phyloP scores from a whole-genome alignment of 1,140 invertebrate genomes.

The Pristionchus pacificus region DNA sequence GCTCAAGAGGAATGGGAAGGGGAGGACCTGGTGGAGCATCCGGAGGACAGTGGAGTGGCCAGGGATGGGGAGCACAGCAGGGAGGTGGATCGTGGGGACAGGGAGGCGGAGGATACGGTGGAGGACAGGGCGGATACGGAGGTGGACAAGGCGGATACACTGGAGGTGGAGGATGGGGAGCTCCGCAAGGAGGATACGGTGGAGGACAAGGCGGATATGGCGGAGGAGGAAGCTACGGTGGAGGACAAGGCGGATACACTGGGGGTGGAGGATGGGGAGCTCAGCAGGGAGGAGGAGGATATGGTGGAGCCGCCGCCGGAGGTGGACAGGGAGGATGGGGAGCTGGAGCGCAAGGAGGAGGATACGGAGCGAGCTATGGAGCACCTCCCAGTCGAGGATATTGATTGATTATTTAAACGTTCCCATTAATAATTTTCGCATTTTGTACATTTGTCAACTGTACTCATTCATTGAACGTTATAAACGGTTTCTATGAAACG shows the following conservation, averaged over 20 bases:
- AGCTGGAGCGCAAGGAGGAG: constrained; percentile 4
- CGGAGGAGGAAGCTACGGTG: not conserved
- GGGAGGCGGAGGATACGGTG: constrained; percentile 18
- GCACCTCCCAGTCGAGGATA: too few species aligned
- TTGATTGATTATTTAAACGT: too few species aligned
- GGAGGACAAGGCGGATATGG: too few species aligned
- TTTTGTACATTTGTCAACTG: too few species aligned
- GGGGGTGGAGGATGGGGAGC: not conserved
- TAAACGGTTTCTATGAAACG: too few species aligned
- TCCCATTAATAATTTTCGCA: too few species aligned
- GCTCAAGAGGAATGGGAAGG: constrained; percentile 40
- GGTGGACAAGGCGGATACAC: not conserved
- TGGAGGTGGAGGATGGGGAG: not conserved
- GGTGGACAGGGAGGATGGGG: too few species aligned
- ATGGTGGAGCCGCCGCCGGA: too few species aligned
- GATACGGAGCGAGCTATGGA: too few species aligned
- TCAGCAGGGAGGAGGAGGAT: not conserved
- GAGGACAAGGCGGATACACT: not conserved
- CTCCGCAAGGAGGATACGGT: constrained; percentile 10
- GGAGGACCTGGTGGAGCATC: not conserved
- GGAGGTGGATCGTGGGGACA: constrained; percentile 8
- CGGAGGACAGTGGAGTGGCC: too few species aligned
- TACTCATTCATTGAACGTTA: too few species aligned
- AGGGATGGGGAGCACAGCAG: not conserved
- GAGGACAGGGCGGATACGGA: constrained; percentile 9